These are phyloP conservation scores for Lamproptera curius DNA, from an alignment of 2,888 invertebrate species.

Conservation along the genomic window DNA sequence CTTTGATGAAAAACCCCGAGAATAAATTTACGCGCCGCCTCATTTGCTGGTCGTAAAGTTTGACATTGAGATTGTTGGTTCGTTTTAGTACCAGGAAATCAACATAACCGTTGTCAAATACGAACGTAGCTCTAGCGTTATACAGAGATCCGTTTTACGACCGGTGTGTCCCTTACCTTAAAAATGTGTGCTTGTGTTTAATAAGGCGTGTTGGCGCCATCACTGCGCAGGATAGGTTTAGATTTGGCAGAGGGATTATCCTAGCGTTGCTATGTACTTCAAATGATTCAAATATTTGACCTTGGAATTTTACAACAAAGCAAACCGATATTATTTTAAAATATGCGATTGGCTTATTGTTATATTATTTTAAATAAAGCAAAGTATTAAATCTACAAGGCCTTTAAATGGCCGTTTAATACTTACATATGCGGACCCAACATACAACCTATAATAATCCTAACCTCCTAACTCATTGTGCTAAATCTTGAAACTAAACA, in stretches of 20 bases:
- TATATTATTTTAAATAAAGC: not conserved
- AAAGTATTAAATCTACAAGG: too few species aligned
- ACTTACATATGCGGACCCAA: too few species aligned
- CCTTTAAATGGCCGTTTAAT: too few species aligned
- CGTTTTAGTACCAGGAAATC: conserved; percentile 64
- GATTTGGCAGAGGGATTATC: conserved; percentile 50
- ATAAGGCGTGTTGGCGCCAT: conserved; percentile 59
- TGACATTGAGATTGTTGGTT: conserved; percentile 69
- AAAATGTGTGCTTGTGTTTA: conserved; percentile 27
- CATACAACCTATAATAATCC: too few species aligned
- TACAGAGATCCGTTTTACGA: conserved; percentile 47
- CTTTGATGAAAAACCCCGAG: conserved; percentile 23
- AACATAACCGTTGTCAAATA: conserved; percentile 47
- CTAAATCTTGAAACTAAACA: too few species aligned
- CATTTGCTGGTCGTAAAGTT: conserved; percentile 61
- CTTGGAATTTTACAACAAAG: too few species aligned
- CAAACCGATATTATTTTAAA: not conserved
- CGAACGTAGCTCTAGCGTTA: conserved; percentile 47
- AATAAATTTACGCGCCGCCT: conserved; percentile 39
- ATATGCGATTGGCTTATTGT: not conserved
- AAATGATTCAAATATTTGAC: too few species aligned
- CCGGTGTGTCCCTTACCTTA: conserved; percentile 28
- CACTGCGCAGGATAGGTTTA: conserved; percentile 43
- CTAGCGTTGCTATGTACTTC: not conserved
- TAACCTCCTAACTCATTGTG: too few species aligned